A percentile compares a stretch with the other conserved stretches of the same genome.
Conservation (phyloP, 1,140 invertebrate genomes). For the Tribolium castaneum region DNA sequence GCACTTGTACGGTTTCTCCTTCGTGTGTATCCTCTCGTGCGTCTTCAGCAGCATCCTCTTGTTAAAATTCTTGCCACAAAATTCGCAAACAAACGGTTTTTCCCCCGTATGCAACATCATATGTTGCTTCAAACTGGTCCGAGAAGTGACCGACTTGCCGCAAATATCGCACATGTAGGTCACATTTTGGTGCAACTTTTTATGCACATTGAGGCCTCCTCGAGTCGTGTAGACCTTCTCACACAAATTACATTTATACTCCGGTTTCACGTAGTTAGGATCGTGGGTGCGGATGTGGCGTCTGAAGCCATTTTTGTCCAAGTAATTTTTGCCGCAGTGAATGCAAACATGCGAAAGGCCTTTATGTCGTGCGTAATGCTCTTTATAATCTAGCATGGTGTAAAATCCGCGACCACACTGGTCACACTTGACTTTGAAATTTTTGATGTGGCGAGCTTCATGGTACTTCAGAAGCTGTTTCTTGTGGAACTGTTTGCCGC, state of each 20-base stretch:
- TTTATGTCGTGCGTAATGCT: slow-evolving; percentile 61
- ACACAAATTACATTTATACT: slow-evolving; percentile 49
- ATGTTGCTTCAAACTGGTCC: slow-evolving; percentile 55
- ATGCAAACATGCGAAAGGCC: slow-evolving; percentile 59
- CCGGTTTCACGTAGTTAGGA: slow-evolving; percentile 32
- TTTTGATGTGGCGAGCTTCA: slow-evolving; percentile 64
- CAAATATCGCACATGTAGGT: slow-evolving; percentile 62
- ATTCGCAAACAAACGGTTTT: slow-evolving; percentile 63
- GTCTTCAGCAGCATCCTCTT: slow-evolving; percentile 60
- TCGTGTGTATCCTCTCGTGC: slow-evolving; percentile 64
- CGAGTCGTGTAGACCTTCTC: slow-evolving; percentile 42
- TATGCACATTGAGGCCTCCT: slow-evolving; percentile 41
- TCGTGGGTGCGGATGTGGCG: slow-evolving; percentile 59
- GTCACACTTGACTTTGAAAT: slow-evolving; percentile 63
- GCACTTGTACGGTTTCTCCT: slow-evolving; percentile 64
- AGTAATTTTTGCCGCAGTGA: slow-evolving; percentile 67
- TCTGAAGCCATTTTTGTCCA: slow-evolving; percentile 61
- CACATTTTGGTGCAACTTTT: slow-evolving; percentile 37
- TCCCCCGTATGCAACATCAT: slow-evolving; percentile 63
- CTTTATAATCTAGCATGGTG: slow-evolving; percentile 57
- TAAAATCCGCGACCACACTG: slow-evolving; percentile 62
- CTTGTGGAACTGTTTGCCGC: slow-evolving; percentile 63
- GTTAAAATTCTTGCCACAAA: slow-evolving; percentile 56
- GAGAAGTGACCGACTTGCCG: slow-evolving; percentile 54
- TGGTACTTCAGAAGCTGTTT: slow-evolving; percentile 63